Evolutionary conservation across 2,888 invertebrate genomes (phyloP).

Genomic region (Ichneumon xanthorius): DNA sequence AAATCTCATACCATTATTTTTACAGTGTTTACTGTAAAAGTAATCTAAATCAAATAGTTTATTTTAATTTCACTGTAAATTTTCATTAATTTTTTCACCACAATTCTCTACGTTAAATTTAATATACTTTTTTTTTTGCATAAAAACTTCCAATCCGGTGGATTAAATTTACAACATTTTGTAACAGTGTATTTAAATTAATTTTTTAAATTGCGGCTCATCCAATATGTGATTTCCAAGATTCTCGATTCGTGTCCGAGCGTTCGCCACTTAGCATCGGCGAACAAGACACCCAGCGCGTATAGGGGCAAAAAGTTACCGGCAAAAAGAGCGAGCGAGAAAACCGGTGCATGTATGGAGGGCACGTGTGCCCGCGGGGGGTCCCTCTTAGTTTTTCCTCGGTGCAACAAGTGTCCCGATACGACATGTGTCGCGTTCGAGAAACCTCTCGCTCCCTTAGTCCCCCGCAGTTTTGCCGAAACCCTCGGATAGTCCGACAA

Average conservation of each 20-base stretch:
- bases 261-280: constrained; percentile 25
- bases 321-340: constrained; percentile 39
- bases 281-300: neutral
- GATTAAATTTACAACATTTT: no score
- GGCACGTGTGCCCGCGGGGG: constrained; percentile 82
- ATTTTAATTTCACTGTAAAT: no score
- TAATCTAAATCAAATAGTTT: no score
- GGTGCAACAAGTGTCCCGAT: constrained; percentile 81
- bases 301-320: constrained; percentile 5
- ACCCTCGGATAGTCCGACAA: constrained; percentile 54
- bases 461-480: constrained; percentile 50
- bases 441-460: constrained; percentile 41
- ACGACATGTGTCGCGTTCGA: constrained; percentile 58
- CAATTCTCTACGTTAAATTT: no score
- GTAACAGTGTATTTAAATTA: neutral
- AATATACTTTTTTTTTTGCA: no score
- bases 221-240: constrained; percentile 6
- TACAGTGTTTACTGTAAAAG: no score
- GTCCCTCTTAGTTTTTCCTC: constrained; percentile 76
- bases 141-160: no score
- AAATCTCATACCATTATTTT: no score
- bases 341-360: constrained; percentile 72
- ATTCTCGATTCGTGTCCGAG: constrained; percentile 39
- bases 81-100: no score
- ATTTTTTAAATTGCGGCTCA: neutral